A percentile compares a stretch with the other conserved stretches of the same genome.
phyloP scores from a whole-genome alignment of 2,797 vertebrate genomes.

The Pteronotus mesoamericanus region DNA sequence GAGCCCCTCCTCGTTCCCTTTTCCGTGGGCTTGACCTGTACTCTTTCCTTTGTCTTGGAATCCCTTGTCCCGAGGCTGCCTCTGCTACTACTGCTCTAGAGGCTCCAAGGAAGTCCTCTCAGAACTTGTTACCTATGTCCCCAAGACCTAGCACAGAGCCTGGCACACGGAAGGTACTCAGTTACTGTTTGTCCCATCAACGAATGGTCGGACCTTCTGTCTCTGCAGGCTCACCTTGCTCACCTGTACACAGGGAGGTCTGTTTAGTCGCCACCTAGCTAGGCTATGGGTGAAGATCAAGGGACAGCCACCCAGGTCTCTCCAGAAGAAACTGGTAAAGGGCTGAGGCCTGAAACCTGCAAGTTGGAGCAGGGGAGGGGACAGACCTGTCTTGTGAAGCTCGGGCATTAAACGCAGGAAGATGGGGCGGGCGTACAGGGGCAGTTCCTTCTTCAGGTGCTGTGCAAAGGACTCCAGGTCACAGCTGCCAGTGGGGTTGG shows the following conservation, averaged over 20 bases:
- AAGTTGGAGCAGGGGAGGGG: fast-evolving
- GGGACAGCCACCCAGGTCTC: not conserved
- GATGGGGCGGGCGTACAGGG: constrained; percentile 90
- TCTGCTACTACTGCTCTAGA: not conserved
- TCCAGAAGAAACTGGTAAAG: not conserved
- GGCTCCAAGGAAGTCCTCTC: not conserved
- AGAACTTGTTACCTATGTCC: not conserved
- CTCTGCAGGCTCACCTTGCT: not conserved
- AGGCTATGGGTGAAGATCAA: not conserved
- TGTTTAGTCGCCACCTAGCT: not conserved
- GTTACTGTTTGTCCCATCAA: too few species aligned
- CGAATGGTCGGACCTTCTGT: not conserved
- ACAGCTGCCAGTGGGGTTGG: constrained; percentile 83
- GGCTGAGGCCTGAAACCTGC: not conserved
- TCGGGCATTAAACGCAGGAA: constrained; percentile 92
- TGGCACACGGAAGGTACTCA: not conserved
- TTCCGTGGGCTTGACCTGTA: not conserved
- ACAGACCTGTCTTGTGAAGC: constrained; percentile 94
- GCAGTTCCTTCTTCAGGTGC: constrained; percentile 91
- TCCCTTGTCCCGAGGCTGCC: not conserved
- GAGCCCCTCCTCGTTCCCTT: not conserved
- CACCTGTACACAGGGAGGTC: not conserved
- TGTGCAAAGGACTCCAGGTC: constrained; percentile 89
- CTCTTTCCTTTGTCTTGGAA: not conserved
- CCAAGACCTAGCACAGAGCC: not conserved